phyloP scores from a whole-genome alignment of 2,888 invertebrate species.

The Atherix ibis region DNA sequence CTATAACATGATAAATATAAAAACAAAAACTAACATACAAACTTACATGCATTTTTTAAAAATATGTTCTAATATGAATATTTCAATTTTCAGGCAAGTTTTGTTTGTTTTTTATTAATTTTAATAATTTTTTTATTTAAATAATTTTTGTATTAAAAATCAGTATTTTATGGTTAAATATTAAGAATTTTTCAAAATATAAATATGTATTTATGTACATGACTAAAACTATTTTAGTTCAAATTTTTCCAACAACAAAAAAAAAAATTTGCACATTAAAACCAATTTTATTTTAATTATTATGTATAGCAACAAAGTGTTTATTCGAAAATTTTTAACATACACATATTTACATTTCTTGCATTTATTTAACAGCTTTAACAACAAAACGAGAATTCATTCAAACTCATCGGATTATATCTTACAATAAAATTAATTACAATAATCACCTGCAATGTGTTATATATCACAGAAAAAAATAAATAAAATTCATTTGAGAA shows the following conservation, averaged over 20 bases:
- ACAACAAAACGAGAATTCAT: constrained; percentile 1
- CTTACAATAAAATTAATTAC: background rate
- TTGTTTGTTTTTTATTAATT: background rate
- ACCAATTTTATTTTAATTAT: too few relatives aligned
- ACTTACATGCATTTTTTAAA: too few relatives aligned
- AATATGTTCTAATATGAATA: background rate
- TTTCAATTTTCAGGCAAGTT: constrained; percentile 4
- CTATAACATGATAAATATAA: too few relatives aligned
- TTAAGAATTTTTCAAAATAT: background rate
- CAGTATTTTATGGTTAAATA: background rate
- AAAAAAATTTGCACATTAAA: too few relatives aligned
- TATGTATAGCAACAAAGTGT: background rate
- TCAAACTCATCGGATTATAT: constrained; percentile 1
- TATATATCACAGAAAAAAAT: too few relatives aligned
- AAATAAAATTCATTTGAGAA: too few relatives aligned
- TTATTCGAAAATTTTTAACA: background rate
- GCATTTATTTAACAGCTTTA: background rate
- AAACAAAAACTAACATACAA: too few relatives aligned
- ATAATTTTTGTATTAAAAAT: constrained; percentile 1
- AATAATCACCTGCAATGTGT: too few relatives aligned
- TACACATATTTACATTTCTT: background rate
- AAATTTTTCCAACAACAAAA: too few relatives aligned
- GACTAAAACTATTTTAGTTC: background rate
- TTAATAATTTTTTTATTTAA: background rate
- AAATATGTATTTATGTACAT: background rate